Conservation (phyloP, 2,888 invertebrate genomes). For the Drosophila flavopinicola region DNA sequence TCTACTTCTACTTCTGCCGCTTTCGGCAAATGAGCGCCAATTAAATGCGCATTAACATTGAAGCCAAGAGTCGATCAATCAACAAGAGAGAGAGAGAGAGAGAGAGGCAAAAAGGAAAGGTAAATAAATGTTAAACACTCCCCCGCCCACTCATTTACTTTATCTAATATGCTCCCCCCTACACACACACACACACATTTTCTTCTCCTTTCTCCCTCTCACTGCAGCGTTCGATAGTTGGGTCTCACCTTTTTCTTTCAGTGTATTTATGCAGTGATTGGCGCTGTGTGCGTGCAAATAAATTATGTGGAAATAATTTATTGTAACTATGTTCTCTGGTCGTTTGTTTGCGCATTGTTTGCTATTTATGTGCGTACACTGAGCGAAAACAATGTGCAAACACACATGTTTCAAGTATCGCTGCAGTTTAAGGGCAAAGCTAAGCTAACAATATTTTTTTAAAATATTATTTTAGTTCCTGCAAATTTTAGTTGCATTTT, state of each 20-base stretch:
- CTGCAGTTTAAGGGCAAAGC: too few species aligned
- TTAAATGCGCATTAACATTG: conserved; percentile 65
- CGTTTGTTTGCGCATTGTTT: conserved; percentile 39
- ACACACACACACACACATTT: neutral
- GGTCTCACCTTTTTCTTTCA: conserved; percentile 2
- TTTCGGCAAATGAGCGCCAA: conserved; percentile 65
- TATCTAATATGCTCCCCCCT: conserved; percentile 6
- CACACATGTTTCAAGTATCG: neutral
- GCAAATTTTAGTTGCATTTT: too few species aligned
- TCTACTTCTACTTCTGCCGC: conserved; percentile 3
- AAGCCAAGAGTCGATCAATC: conserved; percentile 49
- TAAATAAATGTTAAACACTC: conserved; percentile 9
- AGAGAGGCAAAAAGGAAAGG: neutral
- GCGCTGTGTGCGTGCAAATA: conserved; percentile 58
- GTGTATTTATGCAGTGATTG: conserved; percentile 42
- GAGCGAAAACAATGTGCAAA: conserved; percentile 27
- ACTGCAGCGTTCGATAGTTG: conserved; percentile 2
- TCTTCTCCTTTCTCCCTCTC: neutral
- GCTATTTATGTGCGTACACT: conserved; percentile 44
- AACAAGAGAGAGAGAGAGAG: conserved; percentile 2
- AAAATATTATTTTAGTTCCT: too few species aligned
- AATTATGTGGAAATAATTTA: conserved; percentile 72
- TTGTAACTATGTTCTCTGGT: conserved; percentile 39
- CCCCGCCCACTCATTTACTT: conserved; percentile 7
- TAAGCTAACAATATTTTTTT: too few species aligned